Conservation (phyloP, 2,797 vertebrate genomes). For the Hozukius guyotensis region DNA sequence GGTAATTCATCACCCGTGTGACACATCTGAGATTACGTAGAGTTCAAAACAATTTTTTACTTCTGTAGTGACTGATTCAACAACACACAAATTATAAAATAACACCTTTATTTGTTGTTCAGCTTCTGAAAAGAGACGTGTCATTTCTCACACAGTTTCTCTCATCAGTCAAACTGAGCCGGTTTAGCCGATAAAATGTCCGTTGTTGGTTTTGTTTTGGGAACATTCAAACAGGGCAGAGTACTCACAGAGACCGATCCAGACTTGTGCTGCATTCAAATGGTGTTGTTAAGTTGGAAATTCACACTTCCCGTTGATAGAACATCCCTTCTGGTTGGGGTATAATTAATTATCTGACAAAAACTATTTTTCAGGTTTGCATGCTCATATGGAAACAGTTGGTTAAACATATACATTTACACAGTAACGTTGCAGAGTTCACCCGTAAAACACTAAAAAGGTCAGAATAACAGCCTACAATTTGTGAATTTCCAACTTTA, state of each 20-base stretch:
- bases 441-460: neutral
- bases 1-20: neutral
- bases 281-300: neutral
- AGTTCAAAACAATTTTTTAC: neutral
- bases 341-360: neutral
- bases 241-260: neutral
- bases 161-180: neutral
- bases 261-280: neutral
- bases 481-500: constrained; percentile 1
- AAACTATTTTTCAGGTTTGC: neutral
- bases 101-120: constrained; percentile 39
- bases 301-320: neutral
- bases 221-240: neutral
- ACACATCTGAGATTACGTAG: neutral
- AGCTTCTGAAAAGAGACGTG: neutral
- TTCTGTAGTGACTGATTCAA: neutral
- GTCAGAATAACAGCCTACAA: neutral
- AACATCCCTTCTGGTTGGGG: neutral
- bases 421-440: neutral
- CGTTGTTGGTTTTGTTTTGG: neutral
- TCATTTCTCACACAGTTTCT: neutral
- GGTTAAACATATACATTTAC: neutral
- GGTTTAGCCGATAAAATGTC: neutral
- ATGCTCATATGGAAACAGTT: neutral
- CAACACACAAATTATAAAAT: constrained; percentile 4